Conservation (phyloP, 2,113 vertebrate genomes). For the Terrapene triunguis region DNA sequence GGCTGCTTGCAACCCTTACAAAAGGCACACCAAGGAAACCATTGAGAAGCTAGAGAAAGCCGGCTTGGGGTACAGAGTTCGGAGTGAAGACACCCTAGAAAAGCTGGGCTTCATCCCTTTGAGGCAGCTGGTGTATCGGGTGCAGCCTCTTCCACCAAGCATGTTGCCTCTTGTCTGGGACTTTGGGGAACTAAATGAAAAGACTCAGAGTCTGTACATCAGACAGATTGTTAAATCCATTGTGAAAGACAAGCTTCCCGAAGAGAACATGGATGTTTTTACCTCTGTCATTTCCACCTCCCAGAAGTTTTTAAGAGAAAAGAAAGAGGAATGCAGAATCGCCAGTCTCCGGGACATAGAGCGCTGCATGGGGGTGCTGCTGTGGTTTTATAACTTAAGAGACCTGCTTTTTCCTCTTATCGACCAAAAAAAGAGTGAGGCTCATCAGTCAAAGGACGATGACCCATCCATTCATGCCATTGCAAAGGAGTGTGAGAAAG, state of each 20-base stretch:
- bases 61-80: slow-evolving; percentile 84
- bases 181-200: slow-evolving; percentile 84
- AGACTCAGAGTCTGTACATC: slow-evolving; percentile 81
- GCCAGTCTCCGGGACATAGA: slow-evolving; percentile 86
- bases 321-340: slow-evolving; percentile 83
- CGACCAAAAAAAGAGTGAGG: slow-evolving; percentile 32
- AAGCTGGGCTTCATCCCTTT: slow-evolving; percentile 83
- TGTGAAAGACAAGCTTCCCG: slow-evolving; percentile 47
- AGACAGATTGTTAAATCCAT: slow-evolving; percentile 80
- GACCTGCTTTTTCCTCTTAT: slow-evolving; percentile 19
- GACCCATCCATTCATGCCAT: neutral
- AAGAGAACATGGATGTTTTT: slow-evolving; percentile 51
- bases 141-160: slow-evolving; percentile 84
- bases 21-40: slow-evolving; percentile 79
- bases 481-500: slow-evolving; percentile 46
- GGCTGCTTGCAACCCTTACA: slow-evolving; percentile 86
- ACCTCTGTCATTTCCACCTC: slow-evolving; percentile 78
- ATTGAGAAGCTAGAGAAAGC: slow-evolving; percentile 81
- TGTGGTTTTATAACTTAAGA: slow-evolving; percentile 81
- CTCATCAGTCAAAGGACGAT: neutral
- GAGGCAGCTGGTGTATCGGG: slow-evolving; percentile 83
- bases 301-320: slow-evolving; percentile 78
- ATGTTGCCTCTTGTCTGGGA: slow-evolving; percentile 86
- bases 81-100: slow-evolving; percentile 81
- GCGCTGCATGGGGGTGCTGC: slow-evolving; percentile 79